A percentile compares a stretch with the other conserved stretches of the same genome.
Conservation (phyloP, 2,113 vertebrate species). For the Microtus richardsoni region DNA sequence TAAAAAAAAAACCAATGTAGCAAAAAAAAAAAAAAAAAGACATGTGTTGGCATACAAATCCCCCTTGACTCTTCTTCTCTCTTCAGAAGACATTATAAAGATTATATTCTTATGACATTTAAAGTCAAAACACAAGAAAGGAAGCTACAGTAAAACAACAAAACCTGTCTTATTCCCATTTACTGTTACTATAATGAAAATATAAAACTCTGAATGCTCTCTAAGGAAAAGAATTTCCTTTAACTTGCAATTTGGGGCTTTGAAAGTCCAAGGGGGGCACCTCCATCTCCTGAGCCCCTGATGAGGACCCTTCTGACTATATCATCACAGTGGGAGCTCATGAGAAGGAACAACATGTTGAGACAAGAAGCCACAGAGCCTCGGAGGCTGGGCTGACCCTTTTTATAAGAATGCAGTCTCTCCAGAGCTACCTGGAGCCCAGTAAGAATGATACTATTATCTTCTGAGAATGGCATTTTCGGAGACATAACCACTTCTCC, state of each 20-base stretch:
- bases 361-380: not conserved
- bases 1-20: not conserved
- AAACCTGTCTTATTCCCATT: not conserved
- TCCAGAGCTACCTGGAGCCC: not conserved
- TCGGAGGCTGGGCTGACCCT: no score
- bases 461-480: not conserved
- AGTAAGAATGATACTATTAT: not conserved
- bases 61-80: not conserved
- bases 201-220: not conserved
- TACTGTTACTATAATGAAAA: not conserved
- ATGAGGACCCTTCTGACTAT: not conserved
- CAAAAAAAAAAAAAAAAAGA: not conserved
- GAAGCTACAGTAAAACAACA: not conserved
- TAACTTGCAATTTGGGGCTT: not conserved
- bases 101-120: slow-evolving; percentile 18
- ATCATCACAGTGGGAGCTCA: not conserved
- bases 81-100: not conserved
- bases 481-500: not conserved
- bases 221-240: not conserved
- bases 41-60: not conserved
- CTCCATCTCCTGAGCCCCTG: not conserved
- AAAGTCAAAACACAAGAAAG: not conserved
- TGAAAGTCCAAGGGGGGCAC: not conserved
- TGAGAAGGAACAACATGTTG: not conserved
- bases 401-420: not conserved